phyloP scores from a whole-genome alignment of 2,888 invertebrate species.

The Romanomermis culicivorax region DNA sequence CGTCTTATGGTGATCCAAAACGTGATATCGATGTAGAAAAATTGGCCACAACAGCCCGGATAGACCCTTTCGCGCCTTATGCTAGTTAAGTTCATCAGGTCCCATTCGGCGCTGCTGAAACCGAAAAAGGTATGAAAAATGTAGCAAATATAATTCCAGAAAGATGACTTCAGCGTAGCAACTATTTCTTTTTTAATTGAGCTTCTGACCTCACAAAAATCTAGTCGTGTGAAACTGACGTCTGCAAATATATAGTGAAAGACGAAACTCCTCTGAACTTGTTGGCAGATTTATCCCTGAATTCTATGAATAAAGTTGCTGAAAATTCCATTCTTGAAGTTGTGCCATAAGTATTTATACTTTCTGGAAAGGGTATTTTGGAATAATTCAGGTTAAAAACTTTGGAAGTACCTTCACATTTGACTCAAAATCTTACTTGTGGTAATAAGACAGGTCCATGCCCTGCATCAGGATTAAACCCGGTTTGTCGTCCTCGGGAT shows the following conservation, averaged over 20 bases:
- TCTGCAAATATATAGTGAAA: too few species aligned
- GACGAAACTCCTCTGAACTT: too few species aligned
- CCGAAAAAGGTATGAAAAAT: not conserved
- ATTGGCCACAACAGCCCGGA: constrained; percentile 26
- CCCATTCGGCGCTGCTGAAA: constrained; percentile 28
- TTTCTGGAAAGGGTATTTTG: too few species aligned
- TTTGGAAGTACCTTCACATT: too few species aligned
- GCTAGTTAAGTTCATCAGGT: constrained; percentile 22
- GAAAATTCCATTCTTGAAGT: too few species aligned
- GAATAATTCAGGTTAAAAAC: too few species aligned
- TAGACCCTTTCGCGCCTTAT: constrained; percentile 22
- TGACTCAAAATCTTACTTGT: constrained; percentile 5
- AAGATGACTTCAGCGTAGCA: too few species aligned
- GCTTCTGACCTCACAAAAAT: not conserved
- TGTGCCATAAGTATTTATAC: too few species aligned
- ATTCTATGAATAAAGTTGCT: too few species aligned
- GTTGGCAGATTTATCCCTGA: too few species aligned
- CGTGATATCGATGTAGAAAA: constrained; percentile 27
- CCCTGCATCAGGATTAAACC: not conserved
- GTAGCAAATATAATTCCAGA: too few species aligned
- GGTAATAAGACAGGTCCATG: constrained; percentile 7
- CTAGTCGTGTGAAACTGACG: not conserved
- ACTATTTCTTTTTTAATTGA: too few species aligned
- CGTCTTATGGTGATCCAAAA: constrained; percentile 24
- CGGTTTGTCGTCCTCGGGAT: not conserved